phyloP scores from a whole-genome alignment of 2,797 vertebrate genomes.

The Danio aesculapii region DNA sequence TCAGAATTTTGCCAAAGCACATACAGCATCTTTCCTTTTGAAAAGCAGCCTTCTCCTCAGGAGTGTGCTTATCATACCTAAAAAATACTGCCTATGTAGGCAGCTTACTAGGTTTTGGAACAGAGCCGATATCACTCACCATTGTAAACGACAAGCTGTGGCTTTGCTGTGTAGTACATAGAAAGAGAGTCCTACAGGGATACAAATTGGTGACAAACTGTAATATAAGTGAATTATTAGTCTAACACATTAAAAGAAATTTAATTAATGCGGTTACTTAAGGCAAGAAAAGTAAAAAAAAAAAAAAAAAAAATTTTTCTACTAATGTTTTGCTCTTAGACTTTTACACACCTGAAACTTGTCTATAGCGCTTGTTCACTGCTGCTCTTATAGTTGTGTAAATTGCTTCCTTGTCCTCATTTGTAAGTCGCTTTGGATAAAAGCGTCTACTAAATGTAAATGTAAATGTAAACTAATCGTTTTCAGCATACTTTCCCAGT shows the following conservation, averaged over 20 bases:
- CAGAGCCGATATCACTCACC: neutral
- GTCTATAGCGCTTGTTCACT: too few species aligned
- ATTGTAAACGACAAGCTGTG: constrained; percentile 20
- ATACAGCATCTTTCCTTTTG: neutral
- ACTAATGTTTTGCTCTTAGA: too few species aligned
- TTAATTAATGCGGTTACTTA: constrained; percentile 38
- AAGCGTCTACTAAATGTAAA: too few species aligned
- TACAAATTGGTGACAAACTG: constrained; percentile 8
- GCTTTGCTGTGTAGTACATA: neutral
- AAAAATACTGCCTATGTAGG: constrained; percentile 28
- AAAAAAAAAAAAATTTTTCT: too few species aligned
- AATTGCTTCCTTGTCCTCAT: too few species aligned
- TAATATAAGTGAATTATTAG: constrained; percentile 12
- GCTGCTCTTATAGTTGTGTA: too few species aligned
- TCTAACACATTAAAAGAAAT: constrained; percentile 32
- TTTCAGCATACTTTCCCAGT: too few species aligned
- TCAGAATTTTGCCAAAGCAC: neutral
- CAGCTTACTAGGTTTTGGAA: constrained; percentile 15
- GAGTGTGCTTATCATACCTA: neutral
- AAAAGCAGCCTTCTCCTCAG: constrained; percentile 6
- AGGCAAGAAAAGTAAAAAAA: too few species aligned
- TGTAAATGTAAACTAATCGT: too few species aligned
- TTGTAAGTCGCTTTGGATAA: too few species aligned
- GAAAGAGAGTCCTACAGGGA: constrained; percentile 2
- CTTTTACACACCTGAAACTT: too few species aligned